phyloP scores from a whole-genome alignment of 2,113 vertebrate species.

The Pangasianodon gigas region DNA sequence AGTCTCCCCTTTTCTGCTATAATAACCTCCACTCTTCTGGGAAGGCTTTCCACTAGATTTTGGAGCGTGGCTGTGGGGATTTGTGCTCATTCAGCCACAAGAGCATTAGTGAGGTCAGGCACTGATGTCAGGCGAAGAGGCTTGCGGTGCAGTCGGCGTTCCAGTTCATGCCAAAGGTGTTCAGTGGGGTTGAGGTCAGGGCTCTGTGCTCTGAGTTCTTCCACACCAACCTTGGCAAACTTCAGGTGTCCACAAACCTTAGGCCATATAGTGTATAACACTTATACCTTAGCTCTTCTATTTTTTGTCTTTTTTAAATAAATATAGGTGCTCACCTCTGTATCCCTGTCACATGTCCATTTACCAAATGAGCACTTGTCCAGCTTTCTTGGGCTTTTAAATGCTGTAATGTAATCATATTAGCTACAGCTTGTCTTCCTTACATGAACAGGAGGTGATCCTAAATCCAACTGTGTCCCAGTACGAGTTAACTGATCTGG shows the following conservation, averaged over 20 bases:
- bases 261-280: neutral
- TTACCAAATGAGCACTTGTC: neutral
- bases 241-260: neutral
- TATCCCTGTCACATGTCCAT: neutral
- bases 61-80: neutral
- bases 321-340: neutral
- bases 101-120: neutral
- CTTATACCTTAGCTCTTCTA: neutral
- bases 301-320: neutral
- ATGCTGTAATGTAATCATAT: neutral
- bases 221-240: neutral
- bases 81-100: neutral
- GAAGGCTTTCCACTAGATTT: neutral
- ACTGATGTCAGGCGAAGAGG: neutral
- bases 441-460: constrained; percentile 73
- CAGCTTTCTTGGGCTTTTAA: neutral
- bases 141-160: too few species aligned
- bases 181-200: neutral
- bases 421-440: neutral
- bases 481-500: constrained; percentile 74
- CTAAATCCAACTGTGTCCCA: constrained; percentile 72
- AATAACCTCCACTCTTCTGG: neutral
- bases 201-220: neutral
- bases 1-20: neutral
- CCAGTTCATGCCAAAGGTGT: neutral